phyloP scores from a whole-genome alignment of 2,797 vertebrate species.

The Malurus leucopterus region DNA sequence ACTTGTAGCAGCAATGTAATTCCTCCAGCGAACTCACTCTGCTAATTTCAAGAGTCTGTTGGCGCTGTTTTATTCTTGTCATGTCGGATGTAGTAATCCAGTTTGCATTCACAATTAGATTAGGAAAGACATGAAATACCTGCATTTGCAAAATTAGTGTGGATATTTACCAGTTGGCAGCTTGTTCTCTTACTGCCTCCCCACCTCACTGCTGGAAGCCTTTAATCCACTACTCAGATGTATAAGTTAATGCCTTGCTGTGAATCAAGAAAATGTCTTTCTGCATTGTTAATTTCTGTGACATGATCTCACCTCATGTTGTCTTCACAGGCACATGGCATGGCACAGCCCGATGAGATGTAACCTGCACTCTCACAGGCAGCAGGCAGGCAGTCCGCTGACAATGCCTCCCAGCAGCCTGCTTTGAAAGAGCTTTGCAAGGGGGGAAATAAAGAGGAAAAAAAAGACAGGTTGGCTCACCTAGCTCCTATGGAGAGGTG shows the following conservation, averaged over 20 bases:
- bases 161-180: constrained; percentile 46
- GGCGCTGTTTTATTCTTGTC: constrained; percentile 46
- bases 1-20: constrained; percentile 3
- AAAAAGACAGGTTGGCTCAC: not conserved
- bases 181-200: constrained; percentile 26
- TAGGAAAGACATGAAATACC: constrained; percentile 49
- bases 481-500: not conserved
- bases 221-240: constrained; percentile 38
- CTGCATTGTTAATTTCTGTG: constrained; percentile 45
- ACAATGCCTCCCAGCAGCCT: not conserved
- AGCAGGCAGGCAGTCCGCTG: not conserved
- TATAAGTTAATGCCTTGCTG: constrained; percentile 19
- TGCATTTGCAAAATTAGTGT: constrained; percentile 57
- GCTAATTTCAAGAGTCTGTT: constrained; percentile 7
- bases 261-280: constrained; percentile 46
- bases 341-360: constrained; percentile 9
- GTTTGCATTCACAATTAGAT: constrained; percentile 58
- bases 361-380: not conserved
- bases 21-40: constrained; percentile 4
- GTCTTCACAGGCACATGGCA: constrained; percentile 17
- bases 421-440: not conserved
- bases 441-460: not conserved
- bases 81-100: constrained; percentile 50
- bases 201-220: constrained; percentile 36
- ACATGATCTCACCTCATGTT: constrained; percentile 20